Evolutionary conservation across 2,888 invertebrate species (phyloP).

Genomic region (Encarsia formosa): DNA sequence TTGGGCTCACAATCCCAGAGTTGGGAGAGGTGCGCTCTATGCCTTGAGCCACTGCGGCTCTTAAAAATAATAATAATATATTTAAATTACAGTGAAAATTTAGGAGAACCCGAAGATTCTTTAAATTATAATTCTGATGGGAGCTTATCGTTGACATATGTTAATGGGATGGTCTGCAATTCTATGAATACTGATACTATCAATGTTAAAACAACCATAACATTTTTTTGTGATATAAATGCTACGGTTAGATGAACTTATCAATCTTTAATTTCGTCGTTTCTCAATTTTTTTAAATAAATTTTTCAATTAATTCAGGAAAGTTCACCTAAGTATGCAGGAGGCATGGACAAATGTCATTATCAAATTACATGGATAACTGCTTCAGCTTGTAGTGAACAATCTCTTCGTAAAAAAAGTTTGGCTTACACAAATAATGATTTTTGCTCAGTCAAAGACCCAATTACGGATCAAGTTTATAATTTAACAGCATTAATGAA

Average conservation of each 20-base stretch:
- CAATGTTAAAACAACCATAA: constrained; percentile 35
- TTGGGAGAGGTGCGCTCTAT: too few relatives aligned
- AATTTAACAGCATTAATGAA: constrained; percentile 37
- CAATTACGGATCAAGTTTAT: constrained; percentile 36
- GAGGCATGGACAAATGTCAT: constrained; percentile 34
- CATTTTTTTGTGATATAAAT: constrained; percentile 39
- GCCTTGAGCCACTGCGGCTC: too few relatives aligned
- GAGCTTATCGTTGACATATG: constrained; percentile 32
- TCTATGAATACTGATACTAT: background rate
- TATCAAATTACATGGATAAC: constrained; percentile 42
- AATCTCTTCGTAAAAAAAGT: constrained; percentile 36
- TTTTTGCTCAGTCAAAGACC: constrained; percentile 38
- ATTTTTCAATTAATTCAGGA: constrained; percentile 30
- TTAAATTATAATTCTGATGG: constrained; percentile 21
- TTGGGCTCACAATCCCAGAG: too few relatives aligned
- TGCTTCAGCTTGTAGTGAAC: constrained; percentile 37
- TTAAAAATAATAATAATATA: too few relatives aligned
- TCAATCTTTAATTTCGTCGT: background rate
- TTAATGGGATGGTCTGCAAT: constrained; percentile 33
- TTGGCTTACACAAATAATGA: constrained; percentile 24
- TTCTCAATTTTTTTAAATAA: background rate
- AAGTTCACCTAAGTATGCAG: constrained; percentile 35
- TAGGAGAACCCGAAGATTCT: constrained; percentile 12
- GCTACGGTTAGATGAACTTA: constrained; percentile 31
- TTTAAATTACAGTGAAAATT: constrained; percentile 7